These are phyloP conservation scores for Drosophila burlai DNA, from an alignment of 1,140 invertebrate species.

Conservation along the genomic window DNA sequence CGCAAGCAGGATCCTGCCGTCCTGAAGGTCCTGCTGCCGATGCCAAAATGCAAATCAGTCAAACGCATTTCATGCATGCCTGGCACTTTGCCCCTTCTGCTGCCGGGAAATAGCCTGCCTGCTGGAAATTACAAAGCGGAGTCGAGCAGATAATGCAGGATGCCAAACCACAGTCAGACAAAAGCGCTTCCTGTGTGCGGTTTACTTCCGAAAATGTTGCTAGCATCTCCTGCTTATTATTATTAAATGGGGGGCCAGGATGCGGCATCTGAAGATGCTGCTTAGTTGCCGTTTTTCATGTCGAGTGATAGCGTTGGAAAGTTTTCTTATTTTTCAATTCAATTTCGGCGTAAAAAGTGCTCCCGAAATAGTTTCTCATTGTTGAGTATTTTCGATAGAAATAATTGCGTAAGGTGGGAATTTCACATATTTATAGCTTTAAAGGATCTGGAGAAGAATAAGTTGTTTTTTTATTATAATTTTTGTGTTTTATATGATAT, in stretches of 20 bases:
- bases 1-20: conserved; percentile 24
- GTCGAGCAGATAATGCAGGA: conserved; percentile 29
- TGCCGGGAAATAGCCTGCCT: too few species aligned
- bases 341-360: not conserved
- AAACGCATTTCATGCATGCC: conserved; percentile 74
- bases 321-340: conserved; percentile 2
- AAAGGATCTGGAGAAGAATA: not conserved
- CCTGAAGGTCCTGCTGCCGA: conserved; percentile 22
- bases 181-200: conserved; percentile 31
- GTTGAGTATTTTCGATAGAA: not conserved
- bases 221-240: conserved; percentile 19
- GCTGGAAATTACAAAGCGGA: conserved; percentile 30
- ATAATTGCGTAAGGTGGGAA: too few species aligned
- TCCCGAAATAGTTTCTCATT: not conserved
- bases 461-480: not conserved
- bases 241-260: not conserved
- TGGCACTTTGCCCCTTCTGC: conserved; percentile 26
- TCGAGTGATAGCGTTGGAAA: not conserved
- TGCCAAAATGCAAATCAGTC: conserved; percentile 73
- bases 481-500: not conserved
- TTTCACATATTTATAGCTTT: not conserved
- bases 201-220: conserved; percentile 9
- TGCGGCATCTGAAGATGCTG: not conserved
- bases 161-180: conserved; percentile 31
- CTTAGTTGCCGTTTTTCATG: conserved; percentile 7